Base-by-base conservation (phyloP, 2,113 vertebrate species). In the Larimichthys crocea region DNA sequence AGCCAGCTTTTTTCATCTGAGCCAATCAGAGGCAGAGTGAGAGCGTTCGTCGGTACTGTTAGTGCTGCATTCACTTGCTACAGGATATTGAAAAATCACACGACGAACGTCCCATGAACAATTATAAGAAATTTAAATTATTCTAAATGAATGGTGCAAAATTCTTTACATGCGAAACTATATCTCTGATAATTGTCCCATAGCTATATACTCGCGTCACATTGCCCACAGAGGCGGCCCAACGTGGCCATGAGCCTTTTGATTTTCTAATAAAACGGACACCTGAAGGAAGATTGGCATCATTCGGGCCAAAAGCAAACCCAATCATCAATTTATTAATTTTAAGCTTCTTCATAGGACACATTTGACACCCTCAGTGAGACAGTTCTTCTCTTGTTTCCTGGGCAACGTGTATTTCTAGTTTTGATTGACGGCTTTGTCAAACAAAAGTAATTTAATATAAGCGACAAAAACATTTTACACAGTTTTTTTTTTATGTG, bases 11-110 rank as follows among this genome's bases (percentile, higher is more conserved):
- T 75, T 66, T 70, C 67, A 76, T 87, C 61, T 73, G 5, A 26
- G 63, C 91, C 91, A 92, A 92, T 91, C 90, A 90, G 83, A 19
- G 71, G 57, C 56, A 19, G 79, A 65, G 52, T 11, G 59, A 44
- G 56, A 74, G 68, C 60, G 42, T 44, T 78, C 72, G 82, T 76
- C 53, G 29, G 35, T 83, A 62, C 71, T 78, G 71, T 22, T 42
- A 31, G 26, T 80, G 89, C 42, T 83, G 46, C 65, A 5, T 92
- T 91, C 85, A 89, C 6, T 14, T 53, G 3, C 83, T 44, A 22
- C 66, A 5, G 59, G 74, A 79, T 81, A 55, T 65, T 1, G 44
- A 0, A 3, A 0, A 15, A 2, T 57, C 15, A 17, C 4, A 20
- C 8, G 9, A 29, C 17, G 3, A 52, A 65, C 5, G 12, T 16